Evolutionary conservation across 2,888 invertebrate species (phyloP), one percentile per base, ranked within the genome.

Genomic region (Pollenia labialis): DNA sequence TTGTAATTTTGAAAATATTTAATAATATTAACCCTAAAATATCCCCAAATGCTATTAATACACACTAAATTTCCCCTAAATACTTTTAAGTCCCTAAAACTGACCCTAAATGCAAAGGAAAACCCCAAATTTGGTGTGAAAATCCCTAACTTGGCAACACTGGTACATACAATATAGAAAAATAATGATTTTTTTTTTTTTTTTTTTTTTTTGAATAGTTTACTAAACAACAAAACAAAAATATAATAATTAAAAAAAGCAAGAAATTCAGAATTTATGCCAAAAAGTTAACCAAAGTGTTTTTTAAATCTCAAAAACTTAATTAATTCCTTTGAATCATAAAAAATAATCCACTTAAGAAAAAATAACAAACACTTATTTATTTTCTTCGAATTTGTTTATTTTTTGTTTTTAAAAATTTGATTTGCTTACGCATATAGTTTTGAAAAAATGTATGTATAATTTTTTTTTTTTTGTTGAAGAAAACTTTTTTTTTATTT

Each of bases 301-400:
- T 62, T 60, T 50, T 52, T 18, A 54, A 77, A 77, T 66, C 68
- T 42, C 46, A 58, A 23, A 46, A 54, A 68, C 58, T 44, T 52
- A 62, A 69, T 60, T 50, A 40, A 52, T n/a, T 54, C 12, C 62
- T 56, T 52, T 52, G 58, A 52, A 52, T 68, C 72, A 46, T 75
- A 81, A 74, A 81, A 72, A 71, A 72, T 62, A 75, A 68, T 58
- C 58, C 74, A 66, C 74, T 66, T 74, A 64, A 64, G 12, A 46
- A 56, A 64, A 48, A 81, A 50, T 23, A 77, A 46, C 7, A 66
- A 68, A 40, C 9, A 60, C 46, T 71, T 42, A 71, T 66, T 42
- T 12, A 11, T 11, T 12, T 16, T 54, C 42, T 42, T 40, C 14
- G 58, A 10, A 14, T 58, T 4, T 58, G 12, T 11, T 42, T 50